A percentile compares a stretch with the other conserved stretches of the same genome.
These are phyloP conservation scores for Hydraecia micacea DNA, from an alignment of 2,888 invertebrate species.

Conservation along the genomic window DNA sequence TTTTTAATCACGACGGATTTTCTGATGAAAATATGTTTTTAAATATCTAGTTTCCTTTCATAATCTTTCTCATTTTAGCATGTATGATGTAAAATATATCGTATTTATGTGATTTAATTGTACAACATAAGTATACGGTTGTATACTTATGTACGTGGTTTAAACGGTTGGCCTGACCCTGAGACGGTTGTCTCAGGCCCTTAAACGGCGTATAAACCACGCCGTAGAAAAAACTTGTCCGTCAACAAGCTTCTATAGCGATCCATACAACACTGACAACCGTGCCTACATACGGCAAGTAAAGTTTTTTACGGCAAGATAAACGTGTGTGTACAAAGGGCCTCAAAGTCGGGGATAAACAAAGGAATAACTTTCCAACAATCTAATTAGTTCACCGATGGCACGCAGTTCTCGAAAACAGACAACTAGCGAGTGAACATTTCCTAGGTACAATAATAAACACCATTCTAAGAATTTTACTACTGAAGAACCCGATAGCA, in stretches of 20 bases:
- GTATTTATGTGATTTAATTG: not conserved
- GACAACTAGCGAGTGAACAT: not conserved
- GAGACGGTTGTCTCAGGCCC: too few relatives aligned
- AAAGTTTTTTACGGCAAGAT: not conserved
- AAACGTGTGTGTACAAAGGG: not conserved
- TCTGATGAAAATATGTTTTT: slow-evolving; percentile 8
- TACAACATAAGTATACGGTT: not conserved
- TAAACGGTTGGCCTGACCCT: too few relatives aligned
- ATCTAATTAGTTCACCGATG: not conserved
- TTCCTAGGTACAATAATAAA: not conserved
- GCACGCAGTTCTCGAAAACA: not conserved
- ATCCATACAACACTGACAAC: too few relatives aligned
- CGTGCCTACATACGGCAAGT: too few relatives aligned
- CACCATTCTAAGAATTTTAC: not conserved
- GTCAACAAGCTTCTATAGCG: not conserved
- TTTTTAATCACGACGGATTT: slow-evolving; percentile 47
- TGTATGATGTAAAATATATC: not conserved
- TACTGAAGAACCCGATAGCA: not conserved
- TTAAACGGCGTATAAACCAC: too few relatives aligned
- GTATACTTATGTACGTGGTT: too few relatives aligned
- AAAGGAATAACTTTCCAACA: not conserved
- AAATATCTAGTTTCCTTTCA: not conserved
- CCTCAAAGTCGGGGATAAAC: too few relatives aligned
- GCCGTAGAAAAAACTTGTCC: not conserved
- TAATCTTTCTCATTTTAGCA: not conserved